These are phyloP conservation scores for Tupaia chinensis DNA, from an alignment of 2,113 vertebrate genomes.

Conservation along the genomic window DNA sequence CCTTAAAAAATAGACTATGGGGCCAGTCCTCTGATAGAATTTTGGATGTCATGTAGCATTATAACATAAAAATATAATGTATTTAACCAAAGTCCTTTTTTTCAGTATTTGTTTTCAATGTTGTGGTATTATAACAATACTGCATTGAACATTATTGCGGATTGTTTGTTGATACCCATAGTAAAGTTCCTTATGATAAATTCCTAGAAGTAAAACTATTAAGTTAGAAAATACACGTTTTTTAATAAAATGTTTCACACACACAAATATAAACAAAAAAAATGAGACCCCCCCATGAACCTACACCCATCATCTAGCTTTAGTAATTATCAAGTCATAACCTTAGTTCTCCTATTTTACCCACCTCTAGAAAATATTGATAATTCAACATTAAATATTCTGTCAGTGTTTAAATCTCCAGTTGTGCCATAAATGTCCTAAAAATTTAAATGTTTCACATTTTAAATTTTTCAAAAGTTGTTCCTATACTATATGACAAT, in stretches of 20 bases:
- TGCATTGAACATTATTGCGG: background rate
- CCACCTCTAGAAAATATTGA: conserved; percentile 12
- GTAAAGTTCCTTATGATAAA: background rate
- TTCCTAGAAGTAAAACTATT: background rate
- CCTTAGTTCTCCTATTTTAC: background rate
- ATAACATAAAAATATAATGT: background rate
- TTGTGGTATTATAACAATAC: background rate
- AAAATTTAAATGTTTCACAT: background rate
- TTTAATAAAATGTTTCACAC: background rate
- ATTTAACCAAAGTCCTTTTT: background rate
- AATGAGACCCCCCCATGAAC: background rate
- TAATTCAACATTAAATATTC: conserved; percentile 42
- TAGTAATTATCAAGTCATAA: background rate
- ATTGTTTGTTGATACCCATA: background rate
- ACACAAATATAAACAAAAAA: conserved; percentile 20
- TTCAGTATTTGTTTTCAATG: conserved; percentile 18
- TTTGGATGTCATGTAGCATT: background rate
- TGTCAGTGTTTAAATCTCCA: background rate
- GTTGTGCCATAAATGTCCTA: background rate
- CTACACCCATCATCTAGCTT: background rate
- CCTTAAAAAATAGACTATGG: too few relatives aligned
- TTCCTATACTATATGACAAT: background rate
- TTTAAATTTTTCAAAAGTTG: conserved; percentile 5
- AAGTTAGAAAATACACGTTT: background rate
- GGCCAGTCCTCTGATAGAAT: background rate